These are phyloP conservation scores for Drosophila pallidifrons DNA, from an alignment of 1,140 invertebrate species.

Conservation along the genomic window DNA sequence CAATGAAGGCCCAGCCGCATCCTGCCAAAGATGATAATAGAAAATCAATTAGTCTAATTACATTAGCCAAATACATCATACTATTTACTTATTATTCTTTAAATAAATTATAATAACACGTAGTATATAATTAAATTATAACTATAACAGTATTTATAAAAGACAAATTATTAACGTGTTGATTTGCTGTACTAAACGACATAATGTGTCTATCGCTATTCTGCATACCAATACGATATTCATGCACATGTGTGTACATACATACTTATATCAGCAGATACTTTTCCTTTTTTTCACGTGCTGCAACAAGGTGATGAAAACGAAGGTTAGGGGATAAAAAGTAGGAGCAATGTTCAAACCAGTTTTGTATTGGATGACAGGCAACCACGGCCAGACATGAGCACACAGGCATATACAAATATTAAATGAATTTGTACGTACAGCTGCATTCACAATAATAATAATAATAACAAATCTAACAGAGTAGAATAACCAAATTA, in stretches of 20 bases:
- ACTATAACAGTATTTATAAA: too few species aligned
- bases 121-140: too few species aligned
- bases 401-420: constrained; percentile 2
- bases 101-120: too few species aligned
- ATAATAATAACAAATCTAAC: constrained; percentile 22
- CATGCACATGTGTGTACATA: constrained; percentile 5
- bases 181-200: too few species aligned
- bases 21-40: constrained; percentile 79
- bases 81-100: too few species aligned
- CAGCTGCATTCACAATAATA: constrained; percentile 33
- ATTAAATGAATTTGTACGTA: constrained; percentile 4
- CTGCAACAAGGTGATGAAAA: background rate
- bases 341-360: constrained; percentile 61
- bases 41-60: background rate
- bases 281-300: constrained; percentile 63
- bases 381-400: constrained; percentile 39
- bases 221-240: too few species aligned
- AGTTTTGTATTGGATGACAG: constrained; percentile 69
- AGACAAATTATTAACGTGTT: too few species aligned
- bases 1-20: constrained; percentile 86
- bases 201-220: too few species aligned
- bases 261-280: constrained; percentile 32
- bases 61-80: background rate
- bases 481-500: background rate
- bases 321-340: constrained; percentile 31